Evolutionary conservation across 2,113 vertebrate genomes (phyloP).

Genomic region (Chaetura pelagica): DNA sequence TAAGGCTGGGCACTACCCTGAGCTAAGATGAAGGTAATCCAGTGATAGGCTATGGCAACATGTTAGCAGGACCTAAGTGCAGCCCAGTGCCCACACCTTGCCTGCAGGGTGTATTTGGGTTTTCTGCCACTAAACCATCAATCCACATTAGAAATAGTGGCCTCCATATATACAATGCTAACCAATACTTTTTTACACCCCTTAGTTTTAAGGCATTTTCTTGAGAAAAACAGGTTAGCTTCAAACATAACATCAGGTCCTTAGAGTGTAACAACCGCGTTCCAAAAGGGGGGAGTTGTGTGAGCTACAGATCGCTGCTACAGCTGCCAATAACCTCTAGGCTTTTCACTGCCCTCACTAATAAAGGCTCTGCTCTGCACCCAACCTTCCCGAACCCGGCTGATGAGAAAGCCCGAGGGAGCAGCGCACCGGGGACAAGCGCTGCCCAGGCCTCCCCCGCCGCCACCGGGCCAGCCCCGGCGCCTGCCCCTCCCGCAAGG

Average conservation of each 20-base stretch:
- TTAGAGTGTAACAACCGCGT: rapidly evolving
- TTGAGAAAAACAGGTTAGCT: not conserved
- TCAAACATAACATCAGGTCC: not conserved
- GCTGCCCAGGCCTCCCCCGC: too few species aligned
- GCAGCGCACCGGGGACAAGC: too few species aligned
- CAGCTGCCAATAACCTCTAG: rapidly evolving
- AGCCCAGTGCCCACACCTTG: not conserved
- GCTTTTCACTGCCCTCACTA: not conserved
- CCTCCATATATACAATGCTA: rapidly evolving
- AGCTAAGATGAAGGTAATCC: not conserved
- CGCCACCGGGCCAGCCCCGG: too few species aligned
- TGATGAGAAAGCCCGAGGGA: too few species aligned
- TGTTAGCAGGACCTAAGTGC: not conserved
- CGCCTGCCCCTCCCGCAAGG: too few species aligned
- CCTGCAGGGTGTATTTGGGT: not conserved
- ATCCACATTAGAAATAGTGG: not conserved
- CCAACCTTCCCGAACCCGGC: too few species aligned
- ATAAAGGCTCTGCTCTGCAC: not conserved
- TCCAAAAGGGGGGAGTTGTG: not conserved
- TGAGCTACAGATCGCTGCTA: rapidly evolving
- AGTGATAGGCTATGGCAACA: not conserved
- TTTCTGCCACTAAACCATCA: not conserved
- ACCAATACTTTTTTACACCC: not conserved
- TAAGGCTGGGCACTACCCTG: not conserved
- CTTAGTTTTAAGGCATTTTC: not conserved